Percentiles rank a stretch among this genome's conserved stretches.
phyloP scores from a whole-genome alignment of 2,888 invertebrate species.

The Ennomos erosarius region DNA sequence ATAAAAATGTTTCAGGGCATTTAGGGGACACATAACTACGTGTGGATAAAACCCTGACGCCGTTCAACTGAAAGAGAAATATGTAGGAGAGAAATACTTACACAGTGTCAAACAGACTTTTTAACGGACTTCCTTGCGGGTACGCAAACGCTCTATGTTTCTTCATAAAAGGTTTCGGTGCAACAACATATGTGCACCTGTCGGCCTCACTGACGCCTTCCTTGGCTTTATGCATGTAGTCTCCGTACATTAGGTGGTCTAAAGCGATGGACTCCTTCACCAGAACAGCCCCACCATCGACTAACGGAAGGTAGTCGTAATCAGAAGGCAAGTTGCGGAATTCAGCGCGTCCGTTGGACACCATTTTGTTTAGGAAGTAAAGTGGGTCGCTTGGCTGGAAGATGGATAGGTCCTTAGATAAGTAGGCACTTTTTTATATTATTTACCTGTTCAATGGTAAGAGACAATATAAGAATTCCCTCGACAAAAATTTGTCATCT shows the following conservation, averaged over 20 bases:
- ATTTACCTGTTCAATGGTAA: no score
- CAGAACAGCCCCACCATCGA: constrained; percentile 68
- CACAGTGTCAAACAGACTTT: constrained; percentile 88
- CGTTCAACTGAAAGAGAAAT: no score
- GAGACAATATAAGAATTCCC: no score
- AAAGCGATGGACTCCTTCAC: constrained; percentile 90
- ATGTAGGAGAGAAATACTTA: constrained; percentile 68
- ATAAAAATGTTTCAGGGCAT: no score
- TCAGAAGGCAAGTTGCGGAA: constrained; percentile 62
- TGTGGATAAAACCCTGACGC: no score
- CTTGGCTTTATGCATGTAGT: constrained; percentile 87
- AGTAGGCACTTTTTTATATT: no score
- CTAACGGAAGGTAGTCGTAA: constrained; percentile 60
- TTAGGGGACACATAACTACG: no score
- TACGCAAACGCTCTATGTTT: constrained; percentile 90
- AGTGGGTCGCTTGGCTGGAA: constrained; percentile 72
- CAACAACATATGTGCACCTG: constrained; percentile 91
- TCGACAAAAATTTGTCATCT: no score
- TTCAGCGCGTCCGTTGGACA: constrained; percentile 67
- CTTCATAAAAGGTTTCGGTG: constrained; percentile 87
- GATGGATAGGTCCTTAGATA: not conserved
- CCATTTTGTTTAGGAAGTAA: constrained; percentile 70
- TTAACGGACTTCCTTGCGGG: constrained; percentile 86
- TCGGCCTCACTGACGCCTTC: constrained; percentile 84
- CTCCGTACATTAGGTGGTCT: constrained; percentile 88